phyloP scores from a whole-genome alignment of 2,888 invertebrate genomes.

The Petrolisthes cinctipes region DNA sequence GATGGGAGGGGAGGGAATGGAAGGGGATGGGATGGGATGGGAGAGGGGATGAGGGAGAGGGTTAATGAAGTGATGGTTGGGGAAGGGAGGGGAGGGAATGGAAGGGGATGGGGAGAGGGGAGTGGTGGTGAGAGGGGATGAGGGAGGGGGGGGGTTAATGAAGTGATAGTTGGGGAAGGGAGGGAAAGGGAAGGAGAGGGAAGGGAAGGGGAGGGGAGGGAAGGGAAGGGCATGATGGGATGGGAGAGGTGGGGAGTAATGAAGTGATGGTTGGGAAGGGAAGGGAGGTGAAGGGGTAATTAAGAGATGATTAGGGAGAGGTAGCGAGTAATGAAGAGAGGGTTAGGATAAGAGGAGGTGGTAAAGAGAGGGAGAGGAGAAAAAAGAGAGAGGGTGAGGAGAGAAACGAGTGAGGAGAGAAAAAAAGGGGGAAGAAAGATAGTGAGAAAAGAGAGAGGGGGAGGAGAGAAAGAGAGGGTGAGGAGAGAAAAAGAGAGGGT shows the following conservation, averaged over 20 bases:
- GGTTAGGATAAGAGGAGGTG: neutral
- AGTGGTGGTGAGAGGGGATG: no score
- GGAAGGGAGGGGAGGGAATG: neutral
- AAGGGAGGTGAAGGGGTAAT: no score
- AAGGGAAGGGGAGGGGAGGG: neutral
- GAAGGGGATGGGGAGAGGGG: neutral
- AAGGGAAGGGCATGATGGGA: neutral
- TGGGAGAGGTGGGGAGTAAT: neutral
- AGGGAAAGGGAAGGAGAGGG: neutral
- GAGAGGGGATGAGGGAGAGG: neutral
- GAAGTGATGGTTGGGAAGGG: no score
- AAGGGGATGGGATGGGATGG: neutral
- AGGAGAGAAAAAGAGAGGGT: neutral
- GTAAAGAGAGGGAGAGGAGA: neutral
- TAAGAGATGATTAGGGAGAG: neutral
- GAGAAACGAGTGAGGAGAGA: neutral
- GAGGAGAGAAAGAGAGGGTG: neutral
- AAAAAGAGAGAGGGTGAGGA: neutral
- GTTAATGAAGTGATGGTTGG: neutral
- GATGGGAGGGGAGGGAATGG: neutral
- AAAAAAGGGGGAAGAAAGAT: neutral
- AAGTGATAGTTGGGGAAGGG: neutral
- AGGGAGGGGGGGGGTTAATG: neutral
- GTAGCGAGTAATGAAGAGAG: neutral
- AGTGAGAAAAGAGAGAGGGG: constrained; percentile 7